Percentiles rank a stretch among this genome's conserved stretches.
These are phyloP conservation scores for Cotesia congregata DNA, from an alignment of 2,888 invertebrate genomes.

Conservation along the genomic window DNA sequence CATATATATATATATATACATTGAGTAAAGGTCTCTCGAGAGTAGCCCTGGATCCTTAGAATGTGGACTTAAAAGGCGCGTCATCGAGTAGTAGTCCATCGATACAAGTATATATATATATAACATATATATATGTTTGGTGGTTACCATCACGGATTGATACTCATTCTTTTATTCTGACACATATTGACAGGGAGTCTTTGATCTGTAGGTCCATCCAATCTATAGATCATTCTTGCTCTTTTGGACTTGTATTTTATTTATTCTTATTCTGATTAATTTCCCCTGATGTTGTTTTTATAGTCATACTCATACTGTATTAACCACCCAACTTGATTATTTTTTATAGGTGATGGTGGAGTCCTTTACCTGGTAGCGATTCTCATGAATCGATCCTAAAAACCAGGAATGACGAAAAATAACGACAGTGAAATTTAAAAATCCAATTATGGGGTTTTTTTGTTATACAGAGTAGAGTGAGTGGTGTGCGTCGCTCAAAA, in stretches of 20 bases:
- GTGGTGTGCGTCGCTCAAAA: neutral
- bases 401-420: neutral
- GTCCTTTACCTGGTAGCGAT: neutral
- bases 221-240: slow-evolving; percentile 13
- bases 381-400: neutral
- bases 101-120: neutral
- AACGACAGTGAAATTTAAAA: neutral
- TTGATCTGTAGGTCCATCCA: neutral
- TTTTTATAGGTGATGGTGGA: neutral
- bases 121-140: neutral
- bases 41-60: slow-evolving; percentile 16
- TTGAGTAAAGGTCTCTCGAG: neutral
- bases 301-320: neutral
- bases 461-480: neutral
- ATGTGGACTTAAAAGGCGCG: slow-evolving; percentile 39
- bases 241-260: neutral
- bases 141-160: neutral
- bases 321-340: neutral
- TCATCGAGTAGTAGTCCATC: slow-evolving; percentile 2
- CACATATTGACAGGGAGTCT: slow-evolving; percentile 29
- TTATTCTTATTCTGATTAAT: slow-evolving; percentile 10
- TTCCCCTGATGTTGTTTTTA: slow-evolving; percentile 4
- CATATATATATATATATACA: slow-evolving; percentile 7
- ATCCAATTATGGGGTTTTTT: neutral
- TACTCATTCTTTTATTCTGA: slow-evolving; percentile 24